These are phyloP conservation scores for Crotalus helleri DNA, from an alignment of 2,113 vertebrate species.

Conservation along the genomic window DNA sequence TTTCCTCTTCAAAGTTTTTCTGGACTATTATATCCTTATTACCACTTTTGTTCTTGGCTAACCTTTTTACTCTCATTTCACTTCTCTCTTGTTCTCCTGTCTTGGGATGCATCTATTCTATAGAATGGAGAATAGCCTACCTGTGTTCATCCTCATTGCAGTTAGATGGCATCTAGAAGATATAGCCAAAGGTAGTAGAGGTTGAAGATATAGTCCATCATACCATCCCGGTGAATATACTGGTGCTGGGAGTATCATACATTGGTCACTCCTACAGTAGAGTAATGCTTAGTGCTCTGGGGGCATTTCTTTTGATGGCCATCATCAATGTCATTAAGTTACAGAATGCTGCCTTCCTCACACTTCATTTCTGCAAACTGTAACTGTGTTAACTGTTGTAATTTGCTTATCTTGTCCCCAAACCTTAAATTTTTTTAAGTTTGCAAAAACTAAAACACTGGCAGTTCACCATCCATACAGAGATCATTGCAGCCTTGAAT, in stretches of 20 bases:
- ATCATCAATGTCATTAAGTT: background rate
- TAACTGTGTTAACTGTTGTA: background rate
- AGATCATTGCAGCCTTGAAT: background rate
- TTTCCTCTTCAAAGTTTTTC: background rate
- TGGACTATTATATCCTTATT: background rate
- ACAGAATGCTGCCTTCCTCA: background rate
- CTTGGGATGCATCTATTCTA: background rate
- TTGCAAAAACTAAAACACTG: background rate
- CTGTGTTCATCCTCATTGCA: background rate
- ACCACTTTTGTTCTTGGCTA: background rate
- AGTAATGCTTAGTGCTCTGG: background rate
- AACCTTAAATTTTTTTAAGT: background rate
- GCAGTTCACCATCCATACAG: background rate
- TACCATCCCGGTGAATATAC: no score
- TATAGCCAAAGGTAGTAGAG: background rate
- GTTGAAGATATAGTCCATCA: background rate
- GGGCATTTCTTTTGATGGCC: background rate
- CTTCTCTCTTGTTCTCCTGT: background rate
- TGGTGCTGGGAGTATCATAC: background rate
- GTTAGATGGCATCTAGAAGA: background rate
- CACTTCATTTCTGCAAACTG: background rate
- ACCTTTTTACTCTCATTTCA: background rate
- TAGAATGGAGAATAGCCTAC: background rate
- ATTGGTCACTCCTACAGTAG: background rate
- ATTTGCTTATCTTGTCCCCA: background rate